Evolutionary conservation across 2,888 invertebrate genomes (phyloP), one percentile per base, ranked within the genome.

Genomic region (Smittia sp.): DNA sequence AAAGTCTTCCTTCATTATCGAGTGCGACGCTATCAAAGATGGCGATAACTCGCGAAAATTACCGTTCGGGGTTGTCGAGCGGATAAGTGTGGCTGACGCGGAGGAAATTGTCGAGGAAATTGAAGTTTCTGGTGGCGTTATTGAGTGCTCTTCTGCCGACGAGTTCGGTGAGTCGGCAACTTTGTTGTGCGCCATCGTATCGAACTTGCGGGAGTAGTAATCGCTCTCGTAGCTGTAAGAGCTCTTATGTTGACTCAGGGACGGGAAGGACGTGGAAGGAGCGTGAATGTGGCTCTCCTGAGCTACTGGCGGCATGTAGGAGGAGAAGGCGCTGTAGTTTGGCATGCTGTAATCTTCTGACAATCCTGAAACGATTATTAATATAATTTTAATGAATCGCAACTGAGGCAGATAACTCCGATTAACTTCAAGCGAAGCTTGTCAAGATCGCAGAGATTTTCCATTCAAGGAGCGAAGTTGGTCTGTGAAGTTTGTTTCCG

Each of bases 91-190:
- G 7, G 67, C 67, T 22, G 41, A 67, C n/a, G 67, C 67, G 1
- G 67, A 67, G 24, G 67, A 67, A 41, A 52, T n/a, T 24, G 69
- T 69, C 1, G 69, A 69, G 54, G 52, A 69, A 69, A 69, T 63
- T 15, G 82, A 82, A 41, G 83, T 82, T 9, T 81, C 80, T 38
- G 82, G 83, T 0, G 82, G 82, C 39, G 82, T 82, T 3, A 82
- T 76, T 11, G 79, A 79, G 73, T 79, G 78, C 2, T 77, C 75
- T n/a, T 77, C 77, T 9, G 74, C 74, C n/a, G 82, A 82, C 1
- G 82, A 82, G 22, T 20, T n/a, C 20, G 69, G 52, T 54, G 69
- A 69, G n/a, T 67, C 67, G 24, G 24, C 67, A 67, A 41, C 18
- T 67, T 65, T 65, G 20, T 67, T 67, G 18, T 58, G 18, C 9